Conservation (phyloP, 2,113 vertebrate species). For the Salvelinus fontinalis region DNA sequence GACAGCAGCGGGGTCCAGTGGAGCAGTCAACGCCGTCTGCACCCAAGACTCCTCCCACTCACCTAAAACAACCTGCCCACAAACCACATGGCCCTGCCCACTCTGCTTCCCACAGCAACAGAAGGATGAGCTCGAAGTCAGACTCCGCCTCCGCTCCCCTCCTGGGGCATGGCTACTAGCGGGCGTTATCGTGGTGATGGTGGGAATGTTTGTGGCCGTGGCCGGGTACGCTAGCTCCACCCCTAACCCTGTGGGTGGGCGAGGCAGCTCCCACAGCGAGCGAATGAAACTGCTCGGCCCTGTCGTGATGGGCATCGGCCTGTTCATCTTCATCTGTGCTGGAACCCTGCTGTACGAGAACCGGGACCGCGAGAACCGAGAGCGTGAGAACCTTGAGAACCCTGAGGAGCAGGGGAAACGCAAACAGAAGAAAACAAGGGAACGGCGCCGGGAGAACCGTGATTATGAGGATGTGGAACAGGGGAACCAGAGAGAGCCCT, state of each 20-base stretch:
- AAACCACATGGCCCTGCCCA: slow-evolving; percentile 41
- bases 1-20: slow-evolving; percentile 49
- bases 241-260: slow-evolving; percentile 29
- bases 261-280: slow-evolving; percentile 70
- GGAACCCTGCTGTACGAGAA: slow-evolving; percentile 96
- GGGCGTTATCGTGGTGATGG: slow-evolving; percentile 84
- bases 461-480: slow-evolving; percentile 43
- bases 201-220: slow-evolving; percentile 88
- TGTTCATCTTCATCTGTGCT: slow-evolving; percentile 97
- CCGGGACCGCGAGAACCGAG: slow-evolving; percentile 81
- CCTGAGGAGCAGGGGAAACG: slow-evolving; percentile 50
- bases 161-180: slow-evolving; percentile 89
- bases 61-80: slow-evolving; percentile 27
- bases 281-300: slow-evolving; percentile 90
- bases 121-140: slow-evolving; percentile 62
- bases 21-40: slow-evolving; percentile 50
- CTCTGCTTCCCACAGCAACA: slow-evolving; percentile 47
- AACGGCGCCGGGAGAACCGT: slow-evolving; percentile 47
- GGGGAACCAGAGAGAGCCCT: slow-evolving; percentile 37
- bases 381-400: slow-evolving; percentile 42
- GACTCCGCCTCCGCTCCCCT: slow-evolving; percentile 83
- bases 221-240: slow-evolving; percentile 85
- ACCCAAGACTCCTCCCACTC: slow-evolving; percentile 57
- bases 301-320: slow-evolving; percentile 92
- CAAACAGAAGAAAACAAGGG: slow-evolving; percentile 46